phyloP scores from a whole-genome alignment of 2,113 vertebrate genomes.

The Nanorana parkeri region DNA sequence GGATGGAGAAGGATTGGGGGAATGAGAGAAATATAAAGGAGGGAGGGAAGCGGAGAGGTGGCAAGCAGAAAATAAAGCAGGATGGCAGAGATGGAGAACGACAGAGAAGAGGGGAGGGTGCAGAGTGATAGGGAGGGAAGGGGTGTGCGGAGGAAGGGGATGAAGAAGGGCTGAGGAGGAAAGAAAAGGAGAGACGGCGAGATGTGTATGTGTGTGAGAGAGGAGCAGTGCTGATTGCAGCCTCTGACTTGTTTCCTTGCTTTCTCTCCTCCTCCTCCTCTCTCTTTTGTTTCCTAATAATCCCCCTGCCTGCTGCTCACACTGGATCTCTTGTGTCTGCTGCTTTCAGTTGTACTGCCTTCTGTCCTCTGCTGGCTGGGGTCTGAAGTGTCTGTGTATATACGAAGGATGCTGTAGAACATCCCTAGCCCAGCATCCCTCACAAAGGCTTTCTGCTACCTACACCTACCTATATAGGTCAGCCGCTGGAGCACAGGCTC shows the following conservation, averaged over 20 bases:
- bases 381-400: conserved; percentile 43
- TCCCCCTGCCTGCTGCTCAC: conserved; percentile 54
- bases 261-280: conserved; percentile 53
- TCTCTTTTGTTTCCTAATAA: conserved; percentile 57
- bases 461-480: conserved; percentile 53
- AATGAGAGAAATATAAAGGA: conserved; percentile 64
- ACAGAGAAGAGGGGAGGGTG: conserved; percentile 65
- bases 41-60: conserved; percentile 67
- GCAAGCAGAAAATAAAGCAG: conserved; percentile 58
- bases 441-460: conserved; percentile 40
- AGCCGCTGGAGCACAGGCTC: background rate
- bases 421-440: conserved; percentile 49
- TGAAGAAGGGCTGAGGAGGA: conserved; percentile 61
- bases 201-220: conserved; percentile 62
- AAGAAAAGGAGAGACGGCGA: conserved; percentile 58
- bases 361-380: conserved; percentile 56
- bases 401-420: conserved; percentile 42
- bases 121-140: conserved; percentile 65
- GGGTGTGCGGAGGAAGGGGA: conserved; percentile 56
- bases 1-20: conserved; percentile 63
- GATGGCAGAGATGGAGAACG: conserved; percentile 63
- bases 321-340: conserved; percentile 44
- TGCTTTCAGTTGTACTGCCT: conserved; percentile 7
- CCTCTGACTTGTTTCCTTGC: conserved; percentile 42
- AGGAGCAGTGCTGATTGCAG: conserved; percentile 51